These are phyloP conservation scores for Protosalanx chinensis DNA, from an alignment of 2,797 vertebrate species.

Conservation along the genomic window DNA sequence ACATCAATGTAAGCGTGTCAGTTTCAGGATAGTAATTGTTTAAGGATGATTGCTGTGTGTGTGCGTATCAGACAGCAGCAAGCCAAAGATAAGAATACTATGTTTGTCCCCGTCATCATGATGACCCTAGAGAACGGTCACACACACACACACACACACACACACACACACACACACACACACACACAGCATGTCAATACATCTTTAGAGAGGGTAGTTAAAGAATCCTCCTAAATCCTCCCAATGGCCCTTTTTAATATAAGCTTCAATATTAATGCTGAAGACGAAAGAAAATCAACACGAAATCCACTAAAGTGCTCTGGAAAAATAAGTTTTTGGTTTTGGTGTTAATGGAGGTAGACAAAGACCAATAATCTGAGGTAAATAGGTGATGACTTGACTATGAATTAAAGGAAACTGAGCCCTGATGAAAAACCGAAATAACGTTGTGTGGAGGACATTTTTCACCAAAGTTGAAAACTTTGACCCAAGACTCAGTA, in stretches of 20 bases:
- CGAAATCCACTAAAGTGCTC: not conserved
- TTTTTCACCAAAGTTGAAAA: not conserved
- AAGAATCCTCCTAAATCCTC: slow-evolving; percentile 45
- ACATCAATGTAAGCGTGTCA: not conserved
- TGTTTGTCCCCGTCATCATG: slow-evolving; percentile 39
- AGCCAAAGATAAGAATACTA: slow-evolving; percentile 49
- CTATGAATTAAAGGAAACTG: not conserved
- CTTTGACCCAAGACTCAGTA: not conserved
- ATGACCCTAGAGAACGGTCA: slow-evolving; percentile 45
- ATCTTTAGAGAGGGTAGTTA: slow-evolving; percentile 52
- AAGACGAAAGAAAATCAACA: slow-evolving; percentile 10
- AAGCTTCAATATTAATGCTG: slow-evolving; percentile 7
- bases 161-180: slow-evolving; percentile 46
- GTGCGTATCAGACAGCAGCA: slow-evolving; percentile 3
- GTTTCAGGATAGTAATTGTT: not conserved
- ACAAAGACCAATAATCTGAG: slow-evolving; percentile 4
- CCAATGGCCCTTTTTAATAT: slow-evolving; percentile 31
- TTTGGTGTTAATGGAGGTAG: not conserved
- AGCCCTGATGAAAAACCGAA: slow-evolving; percentile 4
- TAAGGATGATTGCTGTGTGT: not conserved
- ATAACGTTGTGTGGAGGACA: not conserved
- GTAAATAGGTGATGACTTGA: not conserved
- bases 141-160: slow-evolving; percentile 45
- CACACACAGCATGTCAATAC: slow-evolving; percentile 56
- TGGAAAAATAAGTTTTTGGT: not conserved